Evolutionary conservation across 2,888 invertebrate species (phyloP), one percentile per base, ranked within the genome.

Genomic region (Tuta absoluta): DNA sequence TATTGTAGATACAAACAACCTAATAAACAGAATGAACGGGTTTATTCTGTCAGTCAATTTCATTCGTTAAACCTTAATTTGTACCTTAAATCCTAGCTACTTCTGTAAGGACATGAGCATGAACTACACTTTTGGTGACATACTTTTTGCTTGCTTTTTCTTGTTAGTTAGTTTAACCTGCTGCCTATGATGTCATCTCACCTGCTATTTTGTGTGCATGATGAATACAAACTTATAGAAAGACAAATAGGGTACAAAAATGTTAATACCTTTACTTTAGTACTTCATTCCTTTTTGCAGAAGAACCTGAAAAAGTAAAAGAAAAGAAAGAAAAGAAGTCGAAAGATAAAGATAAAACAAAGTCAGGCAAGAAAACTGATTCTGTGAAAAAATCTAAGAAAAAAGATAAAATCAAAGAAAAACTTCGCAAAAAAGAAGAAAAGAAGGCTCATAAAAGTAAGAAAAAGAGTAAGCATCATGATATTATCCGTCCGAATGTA

Each of bases 361-460:
- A 66, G 61, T 4, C 33, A 33, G 56, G 11, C 37, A 66, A 66
- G 69, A 89, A 86, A 68, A 74, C 75, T 67, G 88, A 87, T 14
- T 65, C 66, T 11, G 56, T 76, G 41, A 90, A 87, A 67, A 91
- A 91, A 66, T 72, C 86, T 1, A 93, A 87, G 74, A 89, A 87
- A 76, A 89, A 81, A 70, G 85, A 85, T 0, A 88, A 86, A 71
- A 80, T 81, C 33, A 90, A 84, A 62, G 77, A 80, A 45, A 86
- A 86, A 63, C 48, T 72, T 1, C 75, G 80, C 65, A 92, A 87
- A 73, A 67, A 80, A 62, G 87, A 85, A 66, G 86, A 83, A 53
- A 92, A 86, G 79, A 93, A 87, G 79, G 79, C 83, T 56, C 88
- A 87, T 71, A 92, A 87, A 76, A 84, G 78, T 63, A 91, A 88